Percentiles rank a stretch among this genome's conserved stretches.
phyloP scores from a whole-genome alignment of 2,888 invertebrate species.

The Harpagoxenus sublaevis region DNA sequence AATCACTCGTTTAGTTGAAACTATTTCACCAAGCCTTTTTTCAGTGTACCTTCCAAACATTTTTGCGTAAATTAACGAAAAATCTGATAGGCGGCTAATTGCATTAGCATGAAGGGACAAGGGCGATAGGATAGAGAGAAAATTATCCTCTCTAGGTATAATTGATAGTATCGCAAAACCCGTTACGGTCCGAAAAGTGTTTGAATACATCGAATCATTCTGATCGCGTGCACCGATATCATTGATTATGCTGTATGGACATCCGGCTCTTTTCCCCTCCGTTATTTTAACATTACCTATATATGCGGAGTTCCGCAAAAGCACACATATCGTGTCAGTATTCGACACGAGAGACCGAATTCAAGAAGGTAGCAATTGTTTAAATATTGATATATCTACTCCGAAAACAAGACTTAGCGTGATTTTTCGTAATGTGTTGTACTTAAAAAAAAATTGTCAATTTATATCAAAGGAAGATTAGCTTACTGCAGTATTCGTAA shows the following conservation, averaged over 20 bases:
- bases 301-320: slow-evolving; percentile 7
- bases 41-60: background rate
- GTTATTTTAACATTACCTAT: slow-evolving; percentile 25
- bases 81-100: slow-evolving; percentile 30
- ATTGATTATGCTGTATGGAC: slow-evolving; percentile 46
- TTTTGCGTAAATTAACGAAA: slow-evolving; percentile 40
- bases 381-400: background rate
- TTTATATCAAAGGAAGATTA: background rate
- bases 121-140: slow-evolving; percentile 32
- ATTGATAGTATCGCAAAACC: slow-evolving; percentile 56
- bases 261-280: slow-evolving; percentile 27
- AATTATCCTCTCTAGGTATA: slow-evolving; percentile 45
- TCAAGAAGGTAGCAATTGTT: slow-evolving; percentile 11
- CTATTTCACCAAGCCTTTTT: too few relatives aligned
- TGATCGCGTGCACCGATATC: slow-evolving; percentile 52
- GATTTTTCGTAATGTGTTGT: background rate
- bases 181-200: slow-evolving; percentile 58
- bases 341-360: background rate
- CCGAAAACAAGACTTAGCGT: background rate
- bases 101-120: slow-evolving; percentile 18
- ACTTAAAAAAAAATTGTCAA: background rate
- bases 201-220: slow-evolving; percentile 38
- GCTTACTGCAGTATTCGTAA: background rate
- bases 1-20: too few relatives aligned
- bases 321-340: background rate